Evolutionary conservation across 2,113 vertebrate genomes (phyloP).

Genomic region (Periophthalmus modestus): DNA sequence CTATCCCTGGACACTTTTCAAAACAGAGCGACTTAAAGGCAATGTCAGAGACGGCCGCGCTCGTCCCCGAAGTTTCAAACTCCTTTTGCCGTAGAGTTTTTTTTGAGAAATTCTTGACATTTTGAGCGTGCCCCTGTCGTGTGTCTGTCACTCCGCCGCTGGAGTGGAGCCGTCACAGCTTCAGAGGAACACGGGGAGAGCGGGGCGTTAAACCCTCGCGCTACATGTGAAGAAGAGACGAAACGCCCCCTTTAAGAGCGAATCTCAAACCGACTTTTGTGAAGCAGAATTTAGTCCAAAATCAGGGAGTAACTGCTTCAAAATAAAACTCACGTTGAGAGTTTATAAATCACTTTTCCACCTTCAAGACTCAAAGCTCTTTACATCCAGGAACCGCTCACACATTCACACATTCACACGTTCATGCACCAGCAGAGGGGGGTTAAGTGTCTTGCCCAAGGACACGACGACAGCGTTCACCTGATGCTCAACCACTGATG

Average conservation of each 20-base stretch:
- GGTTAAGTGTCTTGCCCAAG: too few species aligned
- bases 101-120: constrained; percentile 46
- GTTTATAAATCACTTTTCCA: too few species aligned
- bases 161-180: constrained; percentile 50
- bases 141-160: constrained; percentile 59
- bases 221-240: constrained; percentile 25
- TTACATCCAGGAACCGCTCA: too few species aligned
- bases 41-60: constrained; percentile 41
- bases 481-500: too few species aligned
- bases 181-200: constrained; percentile 41
- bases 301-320: too few species aligned
- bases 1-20: constrained; percentile 42
- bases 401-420: too few species aligned
- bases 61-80: constrained; percentile 41
- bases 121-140: constrained; percentile 50
- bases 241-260: too few species aligned
- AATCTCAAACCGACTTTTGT: too few species aligned
- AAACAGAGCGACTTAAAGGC: constrained; percentile 52
- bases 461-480: too few species aligned
- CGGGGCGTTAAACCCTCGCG: constrained; percentile 41
- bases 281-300: not conserved
- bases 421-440: too few species aligned
- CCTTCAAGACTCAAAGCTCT: too few species aligned
- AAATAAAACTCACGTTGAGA: not conserved
- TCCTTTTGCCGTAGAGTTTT: constrained; percentile 50